phyloP scores from a whole-genome alignment of 2,113 vertebrate species.

The Ursus arctos region DNA sequence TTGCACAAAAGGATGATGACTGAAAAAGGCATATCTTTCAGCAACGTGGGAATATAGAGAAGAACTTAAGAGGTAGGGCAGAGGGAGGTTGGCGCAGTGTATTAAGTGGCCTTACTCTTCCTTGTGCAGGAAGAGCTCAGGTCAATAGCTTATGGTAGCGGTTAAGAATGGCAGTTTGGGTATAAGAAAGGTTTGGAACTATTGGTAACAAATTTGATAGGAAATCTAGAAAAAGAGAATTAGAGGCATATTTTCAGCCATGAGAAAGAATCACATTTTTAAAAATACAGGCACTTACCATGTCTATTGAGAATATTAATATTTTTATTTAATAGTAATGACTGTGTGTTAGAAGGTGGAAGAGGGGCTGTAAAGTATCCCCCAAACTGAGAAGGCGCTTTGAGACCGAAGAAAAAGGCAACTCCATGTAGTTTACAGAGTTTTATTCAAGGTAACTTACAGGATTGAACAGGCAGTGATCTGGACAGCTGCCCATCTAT shows the following conservation, averaged over 20 bases:
- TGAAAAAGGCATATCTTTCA: not conserved
- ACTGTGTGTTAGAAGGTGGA: not conserved
- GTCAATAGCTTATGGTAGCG: not conserved
- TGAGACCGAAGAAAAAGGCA: not conserved
- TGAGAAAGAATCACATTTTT: not conserved
- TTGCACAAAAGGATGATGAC: not conserved
- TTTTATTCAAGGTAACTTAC: not conserved
- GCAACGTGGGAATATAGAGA: not conserved
- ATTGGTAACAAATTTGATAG: not conserved
- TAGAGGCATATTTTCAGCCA: not conserved
- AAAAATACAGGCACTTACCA: not conserved
- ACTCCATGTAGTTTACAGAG: not conserved
- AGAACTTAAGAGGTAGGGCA: not conserved
- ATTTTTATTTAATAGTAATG: slow-evolving; percentile 20
- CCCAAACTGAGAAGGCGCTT: not conserved
- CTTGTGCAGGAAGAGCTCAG: not conserved
- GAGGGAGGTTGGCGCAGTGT: not conserved
- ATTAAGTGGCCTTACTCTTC: not conserved
- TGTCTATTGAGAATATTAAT: not conserved
- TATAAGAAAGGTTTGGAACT: not conserved
- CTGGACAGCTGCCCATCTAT: not conserved
- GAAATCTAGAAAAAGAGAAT: not conserved
- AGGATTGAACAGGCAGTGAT: not conserved
- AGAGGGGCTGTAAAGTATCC: not conserved
- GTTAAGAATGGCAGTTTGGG: not conserved